Evolutionary conservation across 64 coral and sea anemone genomes (phyloP).

Genomic region (Porites lutea): DNA sequence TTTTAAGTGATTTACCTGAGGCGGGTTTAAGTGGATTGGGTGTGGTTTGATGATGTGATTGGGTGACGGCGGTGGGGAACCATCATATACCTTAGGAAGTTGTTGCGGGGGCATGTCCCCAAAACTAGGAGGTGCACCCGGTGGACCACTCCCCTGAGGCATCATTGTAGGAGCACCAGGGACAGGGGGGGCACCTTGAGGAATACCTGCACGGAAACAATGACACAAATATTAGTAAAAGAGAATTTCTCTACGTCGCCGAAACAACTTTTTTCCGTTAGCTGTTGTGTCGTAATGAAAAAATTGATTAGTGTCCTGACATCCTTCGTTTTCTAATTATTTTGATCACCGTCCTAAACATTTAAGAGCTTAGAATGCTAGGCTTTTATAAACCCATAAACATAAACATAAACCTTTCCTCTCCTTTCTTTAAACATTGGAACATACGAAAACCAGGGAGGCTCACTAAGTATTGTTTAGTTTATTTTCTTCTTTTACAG

Average conservation of each 20-base stretch:
- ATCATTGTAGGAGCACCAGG: slow-evolving; percentile 34
- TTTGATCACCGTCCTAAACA: too few relatives aligned
- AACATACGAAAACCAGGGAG: too few relatives aligned
- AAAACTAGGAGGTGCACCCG: slow-evolving; percentile 76
- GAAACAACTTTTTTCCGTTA: too few relatives aligned
- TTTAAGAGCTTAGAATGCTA: too few relatives aligned
- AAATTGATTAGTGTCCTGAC: too few relatives aligned
- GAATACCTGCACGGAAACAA: neutral
- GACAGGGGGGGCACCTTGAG: slow-evolving; percentile 37
- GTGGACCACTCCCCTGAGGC: slow-evolving; percentile 64
- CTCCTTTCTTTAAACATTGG: too few relatives aligned
- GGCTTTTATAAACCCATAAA: too few relatives aligned
- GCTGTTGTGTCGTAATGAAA: too few relatives aligned
- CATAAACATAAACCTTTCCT: too few relatives aligned
- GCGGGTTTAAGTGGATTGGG: slow-evolving; percentile 6
- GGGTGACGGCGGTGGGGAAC: slow-evolving; percentile 41
- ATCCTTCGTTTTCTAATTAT: too few relatives aligned
- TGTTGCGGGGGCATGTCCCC: slow-evolving; percentile 10
- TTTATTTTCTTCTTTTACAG: neutral
- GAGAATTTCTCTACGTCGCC: too few relatives aligned
- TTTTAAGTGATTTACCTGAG: slow-evolving; percentile 27
- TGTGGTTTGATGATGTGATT: slow-evolving; percentile 34
- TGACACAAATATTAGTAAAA: neutral
- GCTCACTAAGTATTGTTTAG: neutral
- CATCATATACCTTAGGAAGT: slow-evolving; percentile 70